Evolutionary conservation across 1,140 invertebrate genomes (phyloP), one percentile per base, ranked within the genome.

Genomic region (Ericerus pela): DNA sequence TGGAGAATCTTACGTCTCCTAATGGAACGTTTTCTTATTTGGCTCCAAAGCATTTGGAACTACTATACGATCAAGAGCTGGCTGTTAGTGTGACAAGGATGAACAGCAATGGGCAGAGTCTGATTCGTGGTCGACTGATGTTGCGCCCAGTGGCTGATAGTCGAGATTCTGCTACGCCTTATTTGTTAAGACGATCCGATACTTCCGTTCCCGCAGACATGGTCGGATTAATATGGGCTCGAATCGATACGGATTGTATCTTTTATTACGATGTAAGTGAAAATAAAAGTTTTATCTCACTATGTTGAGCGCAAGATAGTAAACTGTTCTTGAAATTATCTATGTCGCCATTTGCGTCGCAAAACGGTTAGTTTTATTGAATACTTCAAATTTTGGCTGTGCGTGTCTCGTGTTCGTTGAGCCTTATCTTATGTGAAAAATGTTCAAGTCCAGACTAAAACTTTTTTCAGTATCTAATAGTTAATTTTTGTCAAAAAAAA

Each of bases 201-300:
- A 61, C 59, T 74, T 76, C 22, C 66, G 67, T n/a, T 68, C 69
- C 2, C 41, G 51, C 56, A 16, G 52, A 73, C 2, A 67, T 77
- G 2, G 78, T 81, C n/a, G 88, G 84, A 16, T 72, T 89, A 28
- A 80, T 82, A 12, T 93, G 88, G 88, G 69, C 85, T 31, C 77
- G 79, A 1, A 78, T 93, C 3, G 87, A 91, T 65, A 73, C 76
- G 1, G 79, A 88, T 33, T 93, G 88, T 66, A 79, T 80, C 60
- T 68, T 91, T 1, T 83, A 90, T 64, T 93, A 89, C 63, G 87
- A 92, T 67, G 75, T 91, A 20, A 72, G 65, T 47, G 36, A 27
- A n/a, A n/a, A n/a, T n/a, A n/a, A n/a, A n/a, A n/a, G n/a, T n/a
- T n/a, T n/a, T n/a, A n/a, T n/a, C n/a, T 57, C 6, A 33, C 30